Base-by-base conservation (phyloP, 2,113 vertebrate genomes). In the Bombycilla garrulus region DNA sequence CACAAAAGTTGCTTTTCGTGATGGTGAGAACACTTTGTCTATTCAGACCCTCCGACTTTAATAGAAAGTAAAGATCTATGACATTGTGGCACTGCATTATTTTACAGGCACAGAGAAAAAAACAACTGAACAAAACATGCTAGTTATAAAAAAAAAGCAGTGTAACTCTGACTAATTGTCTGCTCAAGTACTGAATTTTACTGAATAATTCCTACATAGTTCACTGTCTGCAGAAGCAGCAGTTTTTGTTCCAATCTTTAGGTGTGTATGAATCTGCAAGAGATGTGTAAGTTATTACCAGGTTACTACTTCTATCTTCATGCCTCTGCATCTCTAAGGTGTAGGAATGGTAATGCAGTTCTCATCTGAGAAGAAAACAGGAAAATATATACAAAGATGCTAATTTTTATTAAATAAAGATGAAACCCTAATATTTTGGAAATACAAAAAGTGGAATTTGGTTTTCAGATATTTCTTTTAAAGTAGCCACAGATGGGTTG, bases 211-310 rank as follows among this genome's bases (percentile, higher is more conserved):
- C 60, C 38, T 2, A 0, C 35, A 77, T 57, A 86, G 88, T 58
- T 11, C n/a, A 38, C 16, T 0, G 0, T 28, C 45, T 48, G n/a
- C 48, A 31, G n/a, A 83, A 88, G 33, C 5, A 73, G 21, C 67
- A 28, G 1, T 51, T 86, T 86, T 86, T 81, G 21, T 84, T 92
- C 65, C 42, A 73, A 4, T 86, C 26, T 69, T 86, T 64, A 86
- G 21, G 17, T 66, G 25, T 23, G n/a, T 60, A 64, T 36, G 42
- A 86, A 58, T 31, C 38, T 73, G 12, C 31, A 53, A 3, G 9
- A 64, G 12, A 92, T 33, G 19, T 81, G 65, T 38, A 53, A 33
- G 26, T 56, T 85, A 73, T 67, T 78, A 78, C 4, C 24, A 70
- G 23, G 42, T 86, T 90, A 21, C 6, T 44, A 8, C 66, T 31